Conservation (phyloP, 2,888 invertebrate species). For the Therioaphis trifolii region DNA sequence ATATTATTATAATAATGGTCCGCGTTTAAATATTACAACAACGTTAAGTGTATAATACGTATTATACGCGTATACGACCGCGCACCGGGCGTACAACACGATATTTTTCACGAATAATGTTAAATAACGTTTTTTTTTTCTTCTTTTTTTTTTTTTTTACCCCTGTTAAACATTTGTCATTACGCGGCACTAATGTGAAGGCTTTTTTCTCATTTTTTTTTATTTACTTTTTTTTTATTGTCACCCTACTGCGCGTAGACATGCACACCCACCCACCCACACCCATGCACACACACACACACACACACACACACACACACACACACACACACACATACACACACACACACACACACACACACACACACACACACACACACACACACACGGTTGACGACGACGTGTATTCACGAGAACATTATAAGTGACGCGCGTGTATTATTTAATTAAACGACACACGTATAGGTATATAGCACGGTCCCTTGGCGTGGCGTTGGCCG, state of each 20-base stretch:
- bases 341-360: too few relatives aligned
- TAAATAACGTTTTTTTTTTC: background rate
- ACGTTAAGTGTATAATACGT: background rate
- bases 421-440: too few relatives aligned
- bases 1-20: constrained; percentile 14
- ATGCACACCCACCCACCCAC: too few relatives aligned
- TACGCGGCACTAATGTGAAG: background rate
- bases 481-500: too few relatives aligned
- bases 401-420: too few relatives aligned
- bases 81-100: background rate
- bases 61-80: background rate
- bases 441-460: background rate
- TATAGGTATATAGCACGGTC: too few relatives aligned
- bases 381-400: too few relatives aligned
- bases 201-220: background rate
- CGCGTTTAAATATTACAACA: constrained; percentile 6
- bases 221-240: background rate
- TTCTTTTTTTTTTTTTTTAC: too few relatives aligned
- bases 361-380: too few relatives aligned
- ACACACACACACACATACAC: too few relatives aligned
- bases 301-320: too few relatives aligned
- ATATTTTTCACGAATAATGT: background rate
- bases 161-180: background rate
- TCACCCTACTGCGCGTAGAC: background rate
- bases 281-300: too few relatives aligned